These are phyloP conservation scores for Bombus difficillimus DNA, from an alignment of 1,140 invertebrate species.

Conservation along the genomic window DNA sequence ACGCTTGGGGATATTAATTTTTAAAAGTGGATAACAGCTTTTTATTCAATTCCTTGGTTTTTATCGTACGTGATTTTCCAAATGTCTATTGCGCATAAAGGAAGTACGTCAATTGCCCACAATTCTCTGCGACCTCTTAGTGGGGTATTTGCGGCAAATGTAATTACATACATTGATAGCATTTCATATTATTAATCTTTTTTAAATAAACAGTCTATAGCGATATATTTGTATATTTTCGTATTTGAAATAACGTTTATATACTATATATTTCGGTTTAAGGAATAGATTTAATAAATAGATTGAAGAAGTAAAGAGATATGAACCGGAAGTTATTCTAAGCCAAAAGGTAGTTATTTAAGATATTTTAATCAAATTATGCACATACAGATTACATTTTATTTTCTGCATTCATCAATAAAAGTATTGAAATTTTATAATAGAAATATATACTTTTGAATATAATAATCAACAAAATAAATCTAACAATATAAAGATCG, in stretches of 20 bases:
- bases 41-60: slow-evolving; percentile 23
- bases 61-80: not conserved
- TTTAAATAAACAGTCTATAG: not conserved
- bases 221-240: not conserved
- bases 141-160: slow-evolving; percentile 46
- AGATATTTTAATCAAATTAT: not conserved
- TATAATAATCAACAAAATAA: not conserved
- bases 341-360: not conserved
- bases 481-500: not conserved
- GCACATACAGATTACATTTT: not conserved
- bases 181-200: not conserved
- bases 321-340: no score
- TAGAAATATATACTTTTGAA: not conserved
- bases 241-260: not conserved
- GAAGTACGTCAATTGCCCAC: slow-evolving; percentile 64
- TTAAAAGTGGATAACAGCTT: not conserved
- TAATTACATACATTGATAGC: slow-evolving; percentile 7
- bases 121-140: slow-evolving; percentile 2
- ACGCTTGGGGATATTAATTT: not conserved
- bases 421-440: not conserved
- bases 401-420: not conserved
- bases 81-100: slow-evolving; percentile 61
- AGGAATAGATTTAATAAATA: no score
- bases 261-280: no score
- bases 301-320: no score